A percentile compares a stretch with the other conserved stretches of the same genome.
These are phyloP conservation scores for Tenthredo amoena DNA, from an alignment of 2,888 invertebrate genomes.

Conservation along the genomic window DNA sequence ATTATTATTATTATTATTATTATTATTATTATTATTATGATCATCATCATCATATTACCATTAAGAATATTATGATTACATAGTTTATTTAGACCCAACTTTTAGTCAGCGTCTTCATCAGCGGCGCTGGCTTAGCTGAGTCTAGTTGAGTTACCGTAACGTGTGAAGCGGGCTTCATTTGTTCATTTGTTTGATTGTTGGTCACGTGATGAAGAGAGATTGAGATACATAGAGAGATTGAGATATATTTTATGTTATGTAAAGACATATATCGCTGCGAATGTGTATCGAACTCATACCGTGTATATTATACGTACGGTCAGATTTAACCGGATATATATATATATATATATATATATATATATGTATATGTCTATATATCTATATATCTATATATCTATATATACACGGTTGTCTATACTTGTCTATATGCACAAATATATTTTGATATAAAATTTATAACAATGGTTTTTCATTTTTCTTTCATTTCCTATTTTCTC, in stretches of 20 bases:
- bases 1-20: slow-evolving; percentile 43
- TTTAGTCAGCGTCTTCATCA: slow-evolving; percentile 14
- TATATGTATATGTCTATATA: background rate
- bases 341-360: background rate
- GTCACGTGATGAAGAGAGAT: background rate
- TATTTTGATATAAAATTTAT: slow-evolving; percentile 51
- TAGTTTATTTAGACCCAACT: slow-evolving; percentile 46
- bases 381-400: background rate
- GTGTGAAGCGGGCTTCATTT: slow-evolving; percentile 72
- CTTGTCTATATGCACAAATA: slow-evolving; percentile 52
- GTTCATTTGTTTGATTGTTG: slow-evolving; percentile 58
- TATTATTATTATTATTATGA: slow-evolving; percentile 44
- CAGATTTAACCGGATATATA: slow-evolving; percentile 13
- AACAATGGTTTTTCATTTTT: background rate
- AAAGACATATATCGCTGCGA: slow-evolving; percentile 15
- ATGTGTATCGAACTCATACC: slow-evolving; percentile 24
- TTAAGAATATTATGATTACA: slow-evolving; percentile 29
- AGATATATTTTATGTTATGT: slow-evolving; percentile 38
- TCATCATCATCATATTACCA: slow-evolving; percentile 36
- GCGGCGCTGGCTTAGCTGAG: background rate
- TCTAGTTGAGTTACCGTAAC: slow-evolving; percentile 62
- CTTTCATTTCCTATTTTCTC: background rate
- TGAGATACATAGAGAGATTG: slow-evolving; percentile 2
- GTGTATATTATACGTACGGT: slow-evolving; percentile 21
- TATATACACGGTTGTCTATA: slow-evolving; percentile 26